A percentile compares a stretch with the other conserved stretches of the same genome.
Conservation (phyloP, 2,797 vertebrate genomes). For the Siniperca scherzeri region DNA sequence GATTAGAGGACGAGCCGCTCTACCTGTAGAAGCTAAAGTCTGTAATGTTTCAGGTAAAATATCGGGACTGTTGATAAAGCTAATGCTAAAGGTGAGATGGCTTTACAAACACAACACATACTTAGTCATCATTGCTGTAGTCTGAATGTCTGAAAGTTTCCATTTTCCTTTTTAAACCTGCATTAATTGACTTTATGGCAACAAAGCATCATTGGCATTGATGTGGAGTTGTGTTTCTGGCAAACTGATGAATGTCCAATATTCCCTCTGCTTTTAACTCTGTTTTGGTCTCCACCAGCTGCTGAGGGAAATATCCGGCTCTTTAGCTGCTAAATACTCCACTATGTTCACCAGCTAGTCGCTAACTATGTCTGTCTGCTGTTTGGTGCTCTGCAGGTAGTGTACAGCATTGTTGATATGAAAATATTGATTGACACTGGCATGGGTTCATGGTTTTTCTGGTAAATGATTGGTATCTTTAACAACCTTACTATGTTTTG, state of each 20-base stretch:
- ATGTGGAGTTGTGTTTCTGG: neutral
- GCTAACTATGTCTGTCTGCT: neutral
- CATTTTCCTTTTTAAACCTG: neutral
- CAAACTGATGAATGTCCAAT: neutral
- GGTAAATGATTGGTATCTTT: neutral
- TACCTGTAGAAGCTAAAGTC: neutral
- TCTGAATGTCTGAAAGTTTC: neutral
- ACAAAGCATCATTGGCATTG: too few relatives aligned
- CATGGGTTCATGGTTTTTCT: neutral
- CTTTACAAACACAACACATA: neutral
- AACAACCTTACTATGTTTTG: neutral
- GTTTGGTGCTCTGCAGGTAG: neutral
- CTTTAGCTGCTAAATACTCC: neutral
- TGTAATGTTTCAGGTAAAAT: neutral
- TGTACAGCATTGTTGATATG: neutral
- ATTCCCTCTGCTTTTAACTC: neutral
- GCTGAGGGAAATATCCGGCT: too few relatives aligned
- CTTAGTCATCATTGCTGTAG: neutral
- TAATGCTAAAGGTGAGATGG: neutral
- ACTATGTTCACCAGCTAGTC: too few relatives aligned
- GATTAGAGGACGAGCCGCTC: too few relatives aligned
- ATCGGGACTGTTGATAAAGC: neutral
- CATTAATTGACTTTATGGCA: neutral
- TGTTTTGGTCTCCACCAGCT: neutral
- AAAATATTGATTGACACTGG: neutral